phyloP scores from a whole-genome alignment of 2,888 invertebrate species.

The Drosophila infuscata region DNA sequence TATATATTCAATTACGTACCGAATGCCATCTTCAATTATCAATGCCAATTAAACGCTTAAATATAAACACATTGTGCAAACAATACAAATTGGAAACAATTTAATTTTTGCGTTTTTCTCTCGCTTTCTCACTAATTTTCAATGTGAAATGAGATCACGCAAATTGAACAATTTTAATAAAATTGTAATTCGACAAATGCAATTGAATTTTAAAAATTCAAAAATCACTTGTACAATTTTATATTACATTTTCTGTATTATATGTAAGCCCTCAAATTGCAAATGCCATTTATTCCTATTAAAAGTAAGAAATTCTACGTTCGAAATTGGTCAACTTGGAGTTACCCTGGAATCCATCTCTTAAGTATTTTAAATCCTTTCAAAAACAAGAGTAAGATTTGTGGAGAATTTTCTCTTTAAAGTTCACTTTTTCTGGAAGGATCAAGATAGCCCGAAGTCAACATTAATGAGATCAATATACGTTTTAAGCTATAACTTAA shows the following conservation, averaged over 20 bases:
- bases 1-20: neutral
- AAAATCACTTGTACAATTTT: neutral
- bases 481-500: neutral
- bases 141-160: neutral
- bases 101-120: neutral
- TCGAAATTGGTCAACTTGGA: neutral
- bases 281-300: neutral
- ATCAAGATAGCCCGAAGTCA: neutral
- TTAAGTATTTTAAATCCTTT: neutral
- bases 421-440: no score
- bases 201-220: neutral
- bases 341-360: neutral
- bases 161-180: neutral
- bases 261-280: neutral
- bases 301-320: neutral
- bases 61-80: neutral
- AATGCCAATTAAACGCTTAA: slow-evolving; percentile 15
- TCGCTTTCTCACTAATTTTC: neutral
- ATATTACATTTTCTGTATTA: neutral
- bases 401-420: no score
- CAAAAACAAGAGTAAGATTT: no score
- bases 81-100: neutral
- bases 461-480: neutral
- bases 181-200: neutral
- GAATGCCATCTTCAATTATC: neutral